A percentile compares a stretch with the other conserved stretches of the same genome.
Conservation (phyloP, 2,797 vertebrate genomes). For the Acridotheres tristis region DNA sequence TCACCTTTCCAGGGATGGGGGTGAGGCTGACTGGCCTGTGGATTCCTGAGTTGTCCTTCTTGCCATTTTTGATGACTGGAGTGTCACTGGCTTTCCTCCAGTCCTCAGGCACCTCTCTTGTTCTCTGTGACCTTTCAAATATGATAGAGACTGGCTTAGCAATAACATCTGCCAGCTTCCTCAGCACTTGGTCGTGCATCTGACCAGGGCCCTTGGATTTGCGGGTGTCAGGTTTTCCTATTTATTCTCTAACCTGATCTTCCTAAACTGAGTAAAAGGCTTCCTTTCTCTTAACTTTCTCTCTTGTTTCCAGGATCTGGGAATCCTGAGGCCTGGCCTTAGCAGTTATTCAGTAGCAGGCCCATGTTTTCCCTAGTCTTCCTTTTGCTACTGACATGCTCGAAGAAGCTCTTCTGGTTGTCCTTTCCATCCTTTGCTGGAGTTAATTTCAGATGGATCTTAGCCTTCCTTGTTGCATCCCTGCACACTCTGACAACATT, state of each 20-base stretch:
- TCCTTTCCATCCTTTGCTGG: neutral
- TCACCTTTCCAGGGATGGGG: neutral
- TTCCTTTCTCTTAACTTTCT: neutral
- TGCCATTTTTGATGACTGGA: neutral
- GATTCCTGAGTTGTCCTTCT: neutral
- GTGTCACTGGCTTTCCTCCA: neutral
- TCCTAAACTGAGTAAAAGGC: accelerated
- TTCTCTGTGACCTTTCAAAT: neutral
- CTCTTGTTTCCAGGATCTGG: neutral
- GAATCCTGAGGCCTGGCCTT: neutral
- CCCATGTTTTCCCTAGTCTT: neutral
- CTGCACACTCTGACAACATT: neutral
- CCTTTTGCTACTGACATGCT: neutral
- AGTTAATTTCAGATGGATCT: neutral
- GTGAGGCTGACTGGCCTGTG: neutral
- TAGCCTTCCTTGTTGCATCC: neutral
- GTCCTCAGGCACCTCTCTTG: neutral
- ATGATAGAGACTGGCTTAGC: neutral
- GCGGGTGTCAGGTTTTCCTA: neutral
- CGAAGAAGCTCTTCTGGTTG: neutral
- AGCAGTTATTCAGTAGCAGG: neutral
- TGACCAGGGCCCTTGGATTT: neutral
- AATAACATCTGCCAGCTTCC: neutral
- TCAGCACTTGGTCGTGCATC: neutral
- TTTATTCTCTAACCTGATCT: neutral